Conservation (phyloP, 2,113 vertebrate genomes). For the Eurypyga helias region DNA sequence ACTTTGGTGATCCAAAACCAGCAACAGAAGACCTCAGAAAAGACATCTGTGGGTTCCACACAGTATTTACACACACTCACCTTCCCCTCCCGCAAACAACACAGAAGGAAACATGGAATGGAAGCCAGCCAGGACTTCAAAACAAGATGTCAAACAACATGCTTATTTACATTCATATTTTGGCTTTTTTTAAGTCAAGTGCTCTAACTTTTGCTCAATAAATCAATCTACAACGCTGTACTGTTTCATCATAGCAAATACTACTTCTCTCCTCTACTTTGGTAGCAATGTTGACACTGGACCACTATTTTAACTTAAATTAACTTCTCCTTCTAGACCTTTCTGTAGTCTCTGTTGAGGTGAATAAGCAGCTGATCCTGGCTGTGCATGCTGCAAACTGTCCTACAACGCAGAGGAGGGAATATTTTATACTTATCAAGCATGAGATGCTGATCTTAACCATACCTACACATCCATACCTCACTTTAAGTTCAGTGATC, state of each 20-base stretch:
- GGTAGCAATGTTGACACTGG: background rate
- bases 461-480: background rate
- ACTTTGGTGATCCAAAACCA: background rate
- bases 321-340: background rate
- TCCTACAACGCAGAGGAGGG: background rate
- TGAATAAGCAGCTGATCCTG: background rate
- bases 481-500: background rate
- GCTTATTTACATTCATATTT: background rate
- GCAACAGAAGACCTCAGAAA: background rate
- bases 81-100: background rate
- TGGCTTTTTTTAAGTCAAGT: background rate
- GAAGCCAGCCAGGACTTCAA: background rate
- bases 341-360: background rate
- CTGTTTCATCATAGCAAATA: background rate
- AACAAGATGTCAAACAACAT: background rate
- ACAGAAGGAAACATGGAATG: background rate
- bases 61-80: background rate
- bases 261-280: background rate
- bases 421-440: background rate
- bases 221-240: background rate
- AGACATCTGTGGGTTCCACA: background rate
- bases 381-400: background rate
- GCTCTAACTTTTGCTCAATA: background rate
- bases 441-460: background rate
- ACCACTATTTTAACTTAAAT: background rate